phyloP scores from a whole-genome alignment of 2,113 vertebrate species.

The Ifrita kowaldi region DNA sequence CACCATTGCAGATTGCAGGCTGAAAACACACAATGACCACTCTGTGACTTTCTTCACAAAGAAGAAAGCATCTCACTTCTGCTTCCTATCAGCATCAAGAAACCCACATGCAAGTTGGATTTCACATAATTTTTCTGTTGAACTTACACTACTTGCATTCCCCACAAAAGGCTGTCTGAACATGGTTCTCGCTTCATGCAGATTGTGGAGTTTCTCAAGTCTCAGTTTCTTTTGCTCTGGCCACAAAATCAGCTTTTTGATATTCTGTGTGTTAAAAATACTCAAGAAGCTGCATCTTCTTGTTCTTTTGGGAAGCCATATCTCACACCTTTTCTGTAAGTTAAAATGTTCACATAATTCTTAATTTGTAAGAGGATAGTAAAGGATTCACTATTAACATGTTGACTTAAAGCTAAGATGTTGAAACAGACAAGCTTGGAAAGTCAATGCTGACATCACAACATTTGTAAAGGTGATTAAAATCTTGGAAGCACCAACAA shows the following conservation, averaged over 20 bases:
- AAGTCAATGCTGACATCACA: background rate
- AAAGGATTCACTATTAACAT: background rate
- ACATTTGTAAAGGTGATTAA: constrained; percentile 27
- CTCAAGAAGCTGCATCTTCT: background rate
- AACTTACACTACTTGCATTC: background rate
- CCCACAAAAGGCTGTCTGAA: background rate
- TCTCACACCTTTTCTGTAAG: background rate
- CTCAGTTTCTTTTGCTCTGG: background rate
- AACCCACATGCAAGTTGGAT: background rate
- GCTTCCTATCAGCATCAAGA: background rate
- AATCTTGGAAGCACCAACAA: background rate
- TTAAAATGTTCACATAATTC: background rate
- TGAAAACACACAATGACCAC: background rate
- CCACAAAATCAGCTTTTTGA: background rate
- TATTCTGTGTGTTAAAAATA: background rate
- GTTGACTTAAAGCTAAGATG: background rate
- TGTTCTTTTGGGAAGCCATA: background rate
- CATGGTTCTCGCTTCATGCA: background rate
- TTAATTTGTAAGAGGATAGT: background rate
- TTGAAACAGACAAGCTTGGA: background rate
- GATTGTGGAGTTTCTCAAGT: background rate
- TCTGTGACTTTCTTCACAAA: background rate
- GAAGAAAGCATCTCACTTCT: background rate
- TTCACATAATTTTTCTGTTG: background rate
- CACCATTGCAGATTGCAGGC: background rate